Evolutionary conservation across 2,113 vertebrate species (phyloP).

Genomic region (Burhinus oedicnemus): DNA sequence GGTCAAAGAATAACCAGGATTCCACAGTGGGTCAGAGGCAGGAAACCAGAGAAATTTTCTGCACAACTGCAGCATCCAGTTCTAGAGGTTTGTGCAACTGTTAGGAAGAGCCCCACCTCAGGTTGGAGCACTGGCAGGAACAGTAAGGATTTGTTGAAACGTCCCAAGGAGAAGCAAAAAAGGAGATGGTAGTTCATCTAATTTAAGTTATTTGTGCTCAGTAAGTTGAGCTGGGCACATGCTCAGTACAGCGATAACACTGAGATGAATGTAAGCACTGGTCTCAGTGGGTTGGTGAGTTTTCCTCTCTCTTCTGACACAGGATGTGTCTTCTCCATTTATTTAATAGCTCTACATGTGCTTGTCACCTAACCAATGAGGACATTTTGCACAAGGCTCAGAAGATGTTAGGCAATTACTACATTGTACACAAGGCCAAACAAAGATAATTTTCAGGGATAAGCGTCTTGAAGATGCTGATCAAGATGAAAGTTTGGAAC

Average conservation of each 20-base stretch:
- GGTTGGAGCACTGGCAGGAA: background rate
- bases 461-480: background rate
- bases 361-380: background rate
- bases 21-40: background rate
- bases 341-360: background rate
- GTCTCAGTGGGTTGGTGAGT: rapidly evolving
- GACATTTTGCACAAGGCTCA: background rate
- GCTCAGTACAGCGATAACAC: background rate
- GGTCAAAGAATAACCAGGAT: background rate
- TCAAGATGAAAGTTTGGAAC: background rate
- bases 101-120: background rate
- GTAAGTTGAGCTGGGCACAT: background rate
- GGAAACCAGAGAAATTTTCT: background rate
- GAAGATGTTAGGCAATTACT: background rate
- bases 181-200: background rate
- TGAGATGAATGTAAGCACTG: background rate
- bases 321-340: background rate
- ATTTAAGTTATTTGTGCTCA: background rate
- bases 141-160: background rate
- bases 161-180: background rate
- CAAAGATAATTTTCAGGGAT: background rate
- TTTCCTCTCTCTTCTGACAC: background rate
- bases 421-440: background rate
- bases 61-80: background rate
- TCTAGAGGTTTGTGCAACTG: background rate